A percentile compares a stretch with the other conserved stretches of the same genome.
Conservation (phyloP, 1,140 invertebrate species). For the Drosophila teissieri region DNA sequence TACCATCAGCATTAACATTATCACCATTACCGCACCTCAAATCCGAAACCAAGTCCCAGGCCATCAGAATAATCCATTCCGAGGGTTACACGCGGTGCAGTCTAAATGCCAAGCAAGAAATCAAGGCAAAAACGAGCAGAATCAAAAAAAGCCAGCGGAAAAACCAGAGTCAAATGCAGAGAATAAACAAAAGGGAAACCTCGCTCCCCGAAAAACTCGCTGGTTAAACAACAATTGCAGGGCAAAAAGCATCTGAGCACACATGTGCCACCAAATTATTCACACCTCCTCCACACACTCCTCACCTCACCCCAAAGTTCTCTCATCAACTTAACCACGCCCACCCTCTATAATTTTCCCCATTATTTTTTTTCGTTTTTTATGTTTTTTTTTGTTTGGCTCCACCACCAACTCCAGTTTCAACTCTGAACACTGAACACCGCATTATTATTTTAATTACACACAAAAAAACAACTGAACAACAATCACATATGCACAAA, state of each 20-base stretch:
- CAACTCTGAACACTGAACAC: slow-evolving; percentile 41
- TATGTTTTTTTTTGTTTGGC: not conserved
- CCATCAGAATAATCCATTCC: slow-evolving; percentile 21
- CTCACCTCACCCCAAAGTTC: slow-evolving; percentile 2
- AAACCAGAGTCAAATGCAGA: slow-evolving; percentile 47
- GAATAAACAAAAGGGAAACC: slow-evolving; percentile 45
- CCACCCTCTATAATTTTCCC: slow-evolving; percentile 47
- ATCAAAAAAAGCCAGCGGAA: slow-evolving; percentile 29
- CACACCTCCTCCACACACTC: slow-evolving; percentile 47
- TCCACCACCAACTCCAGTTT: slow-evolving; percentile 30
- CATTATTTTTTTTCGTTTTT: not conserved
- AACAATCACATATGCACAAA: slow-evolving; percentile 26
- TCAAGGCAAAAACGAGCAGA: slow-evolving; percentile 41
- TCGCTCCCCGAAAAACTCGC: slow-evolving; percentile 10
- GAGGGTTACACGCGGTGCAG: slow-evolving; percentile 34
- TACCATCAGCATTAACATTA: slow-evolving; percentile 25
- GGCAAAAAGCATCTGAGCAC: slow-evolving; percentile 38
- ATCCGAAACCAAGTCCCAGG: slow-evolving; percentile 29
- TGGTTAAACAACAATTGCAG: slow-evolving; percentile 51
- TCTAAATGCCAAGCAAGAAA: slow-evolving; percentile 50
- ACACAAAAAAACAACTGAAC: slow-evolving; percentile 49
- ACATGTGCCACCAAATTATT: slow-evolving; percentile 75
- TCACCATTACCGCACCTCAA: slow-evolving; percentile 27
- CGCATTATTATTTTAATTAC: slow-evolving; percentile 80
- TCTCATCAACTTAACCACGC: slow-evolving; percentile 34